phyloP scores from a whole-genome alignment of 2,113 vertebrate species.

The rabbit (Oryctolagus cuniculus) region DNA sequence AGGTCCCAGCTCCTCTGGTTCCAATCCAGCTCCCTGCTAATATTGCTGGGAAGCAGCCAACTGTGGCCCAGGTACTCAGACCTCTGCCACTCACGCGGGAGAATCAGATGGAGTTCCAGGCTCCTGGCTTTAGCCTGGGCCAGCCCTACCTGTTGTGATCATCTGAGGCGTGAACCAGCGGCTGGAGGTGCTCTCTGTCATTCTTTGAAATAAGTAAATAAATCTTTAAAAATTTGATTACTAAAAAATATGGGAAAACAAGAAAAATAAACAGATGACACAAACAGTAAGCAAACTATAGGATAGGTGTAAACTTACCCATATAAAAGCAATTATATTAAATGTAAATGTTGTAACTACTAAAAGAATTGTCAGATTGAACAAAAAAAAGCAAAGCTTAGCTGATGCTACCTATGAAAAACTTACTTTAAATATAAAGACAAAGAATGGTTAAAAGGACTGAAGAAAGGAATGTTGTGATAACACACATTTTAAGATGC shows the following conservation, averaged over 20 bases:
- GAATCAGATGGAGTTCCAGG: too few species aligned
- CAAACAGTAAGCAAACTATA: conserved; percentile 9
- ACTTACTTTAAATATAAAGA: background rate
- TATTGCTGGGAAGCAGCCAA: too few species aligned
- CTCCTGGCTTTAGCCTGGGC: too few species aligned
- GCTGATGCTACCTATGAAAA: background rate
- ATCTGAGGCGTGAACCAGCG: too few species aligned
- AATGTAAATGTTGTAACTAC: background rate
- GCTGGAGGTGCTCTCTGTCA: too few species aligned
- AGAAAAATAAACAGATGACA: background rate
- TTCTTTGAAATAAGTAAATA: too few species aligned
- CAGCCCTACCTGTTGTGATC: too few species aligned
- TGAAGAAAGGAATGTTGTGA: background rate
- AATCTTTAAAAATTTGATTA: background rate
- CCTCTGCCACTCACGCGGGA: too few species aligned
- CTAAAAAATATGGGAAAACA: background rate
- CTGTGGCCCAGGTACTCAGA: too few species aligned
- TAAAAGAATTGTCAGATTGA: background rate
- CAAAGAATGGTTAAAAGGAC: background rate
- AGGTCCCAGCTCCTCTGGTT: too few species aligned
- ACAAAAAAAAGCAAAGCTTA: background rate
- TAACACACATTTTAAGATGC: background rate
- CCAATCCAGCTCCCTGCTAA: too few species aligned
- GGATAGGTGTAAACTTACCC: background rate
- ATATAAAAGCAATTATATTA: background rate